Evolutionary conservation across 2,888 invertebrate species (phyloP), one percentile per base, ranked within the genome.

Genomic region (Atherix ibis): DNA sequence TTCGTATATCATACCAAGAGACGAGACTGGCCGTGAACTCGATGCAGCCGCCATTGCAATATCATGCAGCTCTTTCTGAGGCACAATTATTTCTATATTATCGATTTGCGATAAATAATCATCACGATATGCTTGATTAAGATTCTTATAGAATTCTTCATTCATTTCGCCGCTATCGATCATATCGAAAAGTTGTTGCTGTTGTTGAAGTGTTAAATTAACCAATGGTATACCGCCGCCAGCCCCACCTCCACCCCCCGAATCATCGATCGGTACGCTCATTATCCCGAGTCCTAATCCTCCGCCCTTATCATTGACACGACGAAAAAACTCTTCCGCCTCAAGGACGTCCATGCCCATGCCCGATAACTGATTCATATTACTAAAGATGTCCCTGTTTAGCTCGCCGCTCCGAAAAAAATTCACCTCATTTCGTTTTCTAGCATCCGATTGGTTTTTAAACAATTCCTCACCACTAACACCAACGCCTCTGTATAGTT

Each of bases 1-100:
- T 56, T 84, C 84, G 76, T 84, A 83, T 46, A 85, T 85, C 78
- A 85, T 82, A 41, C 77, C 82, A 44, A 85, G 62, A 46, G 84
- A 81, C 32, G 79, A 79, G 40, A 71, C 64, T 36, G 76, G 73
- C 41, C 74, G 67, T 13, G 74, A 71, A 13, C 67, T 64, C 13
- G 46, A 34, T 3, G 45, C 42, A 0, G 35, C 38, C 8, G 45
- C 16, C 13, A 18, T 26, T 12, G 38, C 35, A 18, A 48, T 45
- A 15, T 53, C 51, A 29, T 38, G 36, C 3, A 36, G 15, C 8
- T 38, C 34, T 9, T 37, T 32, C 13, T 37, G 35, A 2, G 41
- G 42, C 16, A 39, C 8, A 8, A 40, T 34, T 14, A 41, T 36
- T 32, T 40, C 37, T 18, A 36, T 37, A 27, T 25, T 36, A 14